Conservation (phyloP, 2,113 vertebrate species). For the Tenrec ecaudatus region DNA sequence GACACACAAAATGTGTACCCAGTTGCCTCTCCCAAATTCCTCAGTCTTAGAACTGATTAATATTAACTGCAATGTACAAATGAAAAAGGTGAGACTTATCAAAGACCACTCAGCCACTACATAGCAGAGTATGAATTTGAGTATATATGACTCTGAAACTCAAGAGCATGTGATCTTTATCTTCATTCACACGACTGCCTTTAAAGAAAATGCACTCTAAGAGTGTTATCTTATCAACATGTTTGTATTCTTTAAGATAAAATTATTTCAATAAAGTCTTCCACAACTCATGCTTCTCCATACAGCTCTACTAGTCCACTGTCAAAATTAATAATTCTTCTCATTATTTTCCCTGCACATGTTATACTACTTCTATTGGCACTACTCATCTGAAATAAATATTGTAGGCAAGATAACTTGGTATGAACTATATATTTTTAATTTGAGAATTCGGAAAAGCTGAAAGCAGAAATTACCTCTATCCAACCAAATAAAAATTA, state of each 20-base stretch:
- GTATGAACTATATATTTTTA: background rate
- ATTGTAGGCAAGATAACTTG: background rate
- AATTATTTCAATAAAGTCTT: background rate
- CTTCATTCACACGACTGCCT: fast-evolving
- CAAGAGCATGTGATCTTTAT: fast-evolving
- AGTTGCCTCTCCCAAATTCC: no score
- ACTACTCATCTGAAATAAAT: background rate
- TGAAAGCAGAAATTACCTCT: background rate
- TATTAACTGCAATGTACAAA: fast-evolving
- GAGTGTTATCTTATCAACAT: fast-evolving
- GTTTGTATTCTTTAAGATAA: no score
- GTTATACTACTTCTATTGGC: fast-evolving
- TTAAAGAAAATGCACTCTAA: fast-evolving
- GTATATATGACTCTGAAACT: background rate
- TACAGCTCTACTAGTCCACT: fast-evolving
- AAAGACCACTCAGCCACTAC: fast-evolving
- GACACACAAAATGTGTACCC: no score
- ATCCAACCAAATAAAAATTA: background rate
- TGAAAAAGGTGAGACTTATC: background rate
- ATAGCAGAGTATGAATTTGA: no score
- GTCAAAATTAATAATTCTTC: background rate
- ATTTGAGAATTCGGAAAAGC: background rate
- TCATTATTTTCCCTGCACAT: background rate
- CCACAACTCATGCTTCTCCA: background rate
- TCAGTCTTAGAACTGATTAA: no score